Percentiles rank a stretch among this genome's conserved stretches.
Conservation (phyloP, 2,888 invertebrate species). For the Chromoteleia sp. region DNA sequence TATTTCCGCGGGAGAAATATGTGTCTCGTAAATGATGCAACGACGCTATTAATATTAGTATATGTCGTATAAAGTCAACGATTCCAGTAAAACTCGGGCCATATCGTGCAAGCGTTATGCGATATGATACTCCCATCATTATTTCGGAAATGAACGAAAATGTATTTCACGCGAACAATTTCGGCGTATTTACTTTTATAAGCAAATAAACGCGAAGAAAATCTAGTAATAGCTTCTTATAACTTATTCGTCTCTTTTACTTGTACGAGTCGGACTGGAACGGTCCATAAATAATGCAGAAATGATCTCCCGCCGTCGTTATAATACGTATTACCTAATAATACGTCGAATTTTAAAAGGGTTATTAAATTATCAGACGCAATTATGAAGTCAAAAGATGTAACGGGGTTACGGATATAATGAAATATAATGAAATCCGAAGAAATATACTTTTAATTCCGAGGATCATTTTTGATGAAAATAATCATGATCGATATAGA, state of each 20-base stretch:
- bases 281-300: slow-evolving; percentile 28
- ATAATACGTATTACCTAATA: slow-evolving; percentile 8
- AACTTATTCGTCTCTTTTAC: slow-evolving; percentile 5
- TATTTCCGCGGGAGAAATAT: slow-evolving; percentile 51
- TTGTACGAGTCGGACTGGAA: slow-evolving; percentile 6
- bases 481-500: too few relatives aligned
- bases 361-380: slow-evolving; percentile 25
- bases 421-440: too few relatives aligned
- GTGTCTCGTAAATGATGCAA: slow-evolving; percentile 57
- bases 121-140: slow-evolving; percentile 38
- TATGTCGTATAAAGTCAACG: slow-evolving; percentile 54
- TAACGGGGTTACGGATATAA: too few relatives aligned
- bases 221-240: slow-evolving; percentile 28
- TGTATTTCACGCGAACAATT: slow-evolving; percentile 41
- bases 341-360: background rate
- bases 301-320: slow-evolving; percentile 14
- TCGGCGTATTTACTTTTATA: slow-evolving; percentile 39
- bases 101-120: slow-evolving; percentile 22
- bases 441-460: too few relatives aligned
- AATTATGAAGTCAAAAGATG: too few relatives aligned
- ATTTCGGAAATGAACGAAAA: slow-evolving; percentile 53
- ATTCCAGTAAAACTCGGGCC: slow-evolving; percentile 42
- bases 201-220: slow-evolving; percentile 32
- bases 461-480: background rate
- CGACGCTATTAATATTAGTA: slow-evolving; percentile 52